These are phyloP conservation scores for Neolamprologus cancellatus DNA, from an alignment of 2,113 vertebrate species.

Conservation along the genomic window DNA sequence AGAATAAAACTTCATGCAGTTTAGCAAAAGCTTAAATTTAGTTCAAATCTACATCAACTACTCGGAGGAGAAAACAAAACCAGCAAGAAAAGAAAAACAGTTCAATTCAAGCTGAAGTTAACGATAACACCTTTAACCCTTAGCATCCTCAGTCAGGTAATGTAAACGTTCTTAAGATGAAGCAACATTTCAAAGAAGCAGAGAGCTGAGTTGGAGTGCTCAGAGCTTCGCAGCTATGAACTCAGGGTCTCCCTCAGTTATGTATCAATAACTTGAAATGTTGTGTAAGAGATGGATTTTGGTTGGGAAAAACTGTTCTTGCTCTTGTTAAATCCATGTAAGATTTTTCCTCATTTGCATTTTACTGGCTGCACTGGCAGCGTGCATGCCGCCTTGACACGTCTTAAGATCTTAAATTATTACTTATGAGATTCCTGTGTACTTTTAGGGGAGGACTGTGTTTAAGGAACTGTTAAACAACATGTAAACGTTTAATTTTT, in stretches of 20 bases:
- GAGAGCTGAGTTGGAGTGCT: not conserved
- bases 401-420: not conserved
- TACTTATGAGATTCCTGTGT: not conserved
- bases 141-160: not conserved
- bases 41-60: not conserved
- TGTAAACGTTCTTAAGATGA: not conserved
- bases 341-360: not conserved
- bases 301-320: not conserved
- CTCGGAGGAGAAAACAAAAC: not conserved
- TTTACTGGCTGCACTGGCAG: not conserved
- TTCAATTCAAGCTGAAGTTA: not conserved
- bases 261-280: not conserved
- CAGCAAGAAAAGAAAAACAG: not conserved
- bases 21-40: not conserved
- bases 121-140: not conserved
- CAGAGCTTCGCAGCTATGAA: not conserved
- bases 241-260: not conserved
- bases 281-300: not conserved
- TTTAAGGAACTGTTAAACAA: not conserved
- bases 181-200: not conserved
- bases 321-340: not conserved
- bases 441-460: not conserved
- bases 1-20: not conserved
- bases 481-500: not conserved
- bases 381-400: not conserved